Conservation (phyloP, 2,797 vertebrate species). For the Crenichthys baileyi region DNA sequence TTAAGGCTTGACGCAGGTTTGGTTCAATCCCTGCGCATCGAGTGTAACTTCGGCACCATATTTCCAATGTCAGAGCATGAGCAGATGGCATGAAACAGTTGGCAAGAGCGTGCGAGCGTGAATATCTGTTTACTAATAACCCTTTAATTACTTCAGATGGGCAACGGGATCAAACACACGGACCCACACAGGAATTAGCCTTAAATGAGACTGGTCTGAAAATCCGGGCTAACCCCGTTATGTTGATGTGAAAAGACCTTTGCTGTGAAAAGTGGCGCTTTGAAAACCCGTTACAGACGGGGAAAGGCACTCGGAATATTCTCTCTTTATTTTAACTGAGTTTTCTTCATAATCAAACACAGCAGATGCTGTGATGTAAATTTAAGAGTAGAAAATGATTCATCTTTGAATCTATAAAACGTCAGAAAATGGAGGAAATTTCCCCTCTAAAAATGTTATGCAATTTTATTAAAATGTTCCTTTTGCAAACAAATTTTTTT, state of each 20-base stretch:
- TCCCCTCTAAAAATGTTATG: background rate
- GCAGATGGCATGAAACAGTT: slow-evolving; percentile 87
- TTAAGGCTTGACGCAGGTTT: slow-evolving; percentile 75
- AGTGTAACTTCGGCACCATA: slow-evolving; percentile 71
- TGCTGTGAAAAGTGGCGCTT: slow-evolving; percentile 50
- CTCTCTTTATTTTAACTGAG: slow-evolving; percentile 41
- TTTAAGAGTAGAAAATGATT: slow-evolving; percentile 22
- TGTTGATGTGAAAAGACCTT: slow-evolving; percentile 68
- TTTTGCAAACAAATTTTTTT: background rate
- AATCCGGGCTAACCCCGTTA: slow-evolving; percentile 64
- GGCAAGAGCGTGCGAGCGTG: slow-evolving; percentile 83
- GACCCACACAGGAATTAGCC: slow-evolving; percentile 80
- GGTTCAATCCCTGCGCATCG: slow-evolving; percentile 64
- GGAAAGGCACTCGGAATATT: slow-evolving; percentile 44
- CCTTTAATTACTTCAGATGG: slow-evolving; percentile 89
- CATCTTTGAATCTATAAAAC: slow-evolving; percentile 28
- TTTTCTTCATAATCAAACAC: slow-evolving; percentile 50
- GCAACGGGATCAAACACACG: slow-evolving; percentile 82
- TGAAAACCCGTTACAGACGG: slow-evolving; percentile 36
- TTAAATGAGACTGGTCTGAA: slow-evolving; percentile 78
- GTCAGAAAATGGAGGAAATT: slow-evolving; percentile 19
- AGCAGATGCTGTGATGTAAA: slow-evolving; percentile 40
- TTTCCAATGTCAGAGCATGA: slow-evolving; percentile 82
- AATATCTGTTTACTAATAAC: slow-evolving; percentile 89
- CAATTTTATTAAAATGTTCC: background rate